Base-by-base conservation (phyloP, 1,140 invertebrate species). In the Drosophila lini region DNA sequence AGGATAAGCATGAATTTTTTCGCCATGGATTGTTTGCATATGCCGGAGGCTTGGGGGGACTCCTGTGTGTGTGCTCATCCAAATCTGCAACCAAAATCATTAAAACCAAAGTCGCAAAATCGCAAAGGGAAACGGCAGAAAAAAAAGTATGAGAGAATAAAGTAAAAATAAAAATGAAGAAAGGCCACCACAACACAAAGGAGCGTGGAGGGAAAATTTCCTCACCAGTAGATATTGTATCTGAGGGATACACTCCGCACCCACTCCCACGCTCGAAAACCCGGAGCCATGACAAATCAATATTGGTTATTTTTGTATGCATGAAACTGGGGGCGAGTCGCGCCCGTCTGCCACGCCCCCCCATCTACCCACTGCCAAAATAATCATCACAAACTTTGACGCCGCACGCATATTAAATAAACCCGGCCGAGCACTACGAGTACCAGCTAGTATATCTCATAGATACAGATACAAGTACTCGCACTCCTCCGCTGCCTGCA, bases 261-360 rank as follows among this genome's bases (percentile, higher is more conserved):
- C 22, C 15, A 59, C 9, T n/a, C 34, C 47, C 31, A 59, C 44
- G 16, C 31, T 44, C 22, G 38, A 41, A 67, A 62, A 36, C 34
- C 48, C 40, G 47, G 47, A 25, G 42, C 78, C 68, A 78, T 77
- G 80, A 89, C 84, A 88, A 88, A 88, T 88, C 84, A 88, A 88
- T 88, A 88, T 89, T 89, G 85, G 84, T 84, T 89, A 88, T 88
- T 89, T 89, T 84, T 89, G 84, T 84, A 88, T 89, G 84, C 84
- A 89, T 68, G 84, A 81, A 81, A 77, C 71, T 65, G 80, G 77
- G 85, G 80, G 84, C 85, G 84, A 89, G 85, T 64, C 56, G 45
- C 36, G 10, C 15, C 75, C 57, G 71, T 36, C 65, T 62, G 62
- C 22, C 58, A 56, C 19, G 34, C 50, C 50, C 34, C 28, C 47